These are phyloP conservation scores for Stramonita haemastoma DNA, from an alignment of 2,888 invertebrate species.

Conservation along the genomic window DNA sequence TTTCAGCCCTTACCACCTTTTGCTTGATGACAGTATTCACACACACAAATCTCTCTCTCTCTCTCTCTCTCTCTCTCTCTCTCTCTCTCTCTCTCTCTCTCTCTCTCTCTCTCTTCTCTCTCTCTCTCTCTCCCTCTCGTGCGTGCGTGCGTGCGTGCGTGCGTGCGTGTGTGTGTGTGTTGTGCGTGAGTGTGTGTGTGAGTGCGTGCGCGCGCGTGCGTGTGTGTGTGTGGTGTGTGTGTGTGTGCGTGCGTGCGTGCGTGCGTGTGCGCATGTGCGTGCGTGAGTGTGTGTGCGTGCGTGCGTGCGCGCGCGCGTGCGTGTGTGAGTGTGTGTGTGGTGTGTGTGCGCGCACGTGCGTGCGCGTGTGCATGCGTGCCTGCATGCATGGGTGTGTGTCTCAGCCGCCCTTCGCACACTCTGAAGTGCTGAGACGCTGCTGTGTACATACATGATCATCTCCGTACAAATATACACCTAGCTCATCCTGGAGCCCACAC, in stretches of 20 bases:
- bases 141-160: background rate
- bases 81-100: too few species aligned
- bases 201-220: background rate
- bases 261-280: background rate
- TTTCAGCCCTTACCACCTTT: too few species aligned
- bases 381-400: background rate
- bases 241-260: conserved; percentile 15
- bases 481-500: too few species aligned
- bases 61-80: too few species aligned
- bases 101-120: too few species aligned
- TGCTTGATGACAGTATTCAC: too few species aligned
- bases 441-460: too few species aligned
- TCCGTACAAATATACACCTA: too few species aligned
- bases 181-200: background rate
- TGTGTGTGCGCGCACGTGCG: background rate
- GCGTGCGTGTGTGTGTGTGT: background rate
- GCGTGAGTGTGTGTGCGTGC: background rate
- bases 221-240: background rate
- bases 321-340: background rate
- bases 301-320: background rate
- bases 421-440: too few species aligned
- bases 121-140: background rate
- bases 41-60: background rate
- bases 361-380: background rate
- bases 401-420: too few species aligned